These are phyloP conservation scores for Halocynthia roretzi DNA, from an alignment of 23 tunicate genomes.

Conservation along the genomic window DNA sequence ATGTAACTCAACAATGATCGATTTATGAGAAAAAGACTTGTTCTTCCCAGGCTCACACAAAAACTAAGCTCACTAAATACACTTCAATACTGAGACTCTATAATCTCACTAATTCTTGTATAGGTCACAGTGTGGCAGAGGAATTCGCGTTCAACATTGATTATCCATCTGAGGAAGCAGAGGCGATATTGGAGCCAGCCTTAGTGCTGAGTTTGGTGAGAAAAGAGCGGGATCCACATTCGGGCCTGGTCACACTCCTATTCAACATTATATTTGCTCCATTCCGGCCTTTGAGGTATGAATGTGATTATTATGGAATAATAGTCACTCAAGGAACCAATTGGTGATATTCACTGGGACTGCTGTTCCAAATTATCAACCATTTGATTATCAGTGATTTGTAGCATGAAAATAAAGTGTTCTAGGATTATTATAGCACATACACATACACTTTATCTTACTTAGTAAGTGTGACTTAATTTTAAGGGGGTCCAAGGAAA, in stretches of 20 bases:
- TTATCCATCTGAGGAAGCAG: slow-evolving; percentile 43
- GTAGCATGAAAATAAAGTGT: not conserved
- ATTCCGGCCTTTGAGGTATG: slow-evolving; percentile 57
- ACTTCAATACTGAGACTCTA: no score
- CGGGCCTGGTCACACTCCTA: slow-evolving; percentile 69
- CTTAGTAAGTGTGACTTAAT: not conserved
- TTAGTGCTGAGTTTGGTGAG: slow-evolving; percentile 64
- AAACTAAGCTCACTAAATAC: no score
- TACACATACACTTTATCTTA: not conserved
- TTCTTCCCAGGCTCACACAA: no score
- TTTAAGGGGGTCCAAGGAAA: no score
- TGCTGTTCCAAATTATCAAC: not conserved
- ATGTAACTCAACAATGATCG: no score
- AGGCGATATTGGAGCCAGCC: slow-evolving; percentile 59
- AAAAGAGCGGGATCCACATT: slow-evolving; percentile 78
- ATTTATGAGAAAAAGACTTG: no score
- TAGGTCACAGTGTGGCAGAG: slow-evolving; percentile 60
- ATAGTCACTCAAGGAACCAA: no score
- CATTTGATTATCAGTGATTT: not conserved
- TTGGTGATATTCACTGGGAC: not conserved
- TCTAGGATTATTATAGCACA: not conserved
- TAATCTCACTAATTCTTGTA: not conserved
- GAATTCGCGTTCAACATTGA: slow-evolving; percentile 63
- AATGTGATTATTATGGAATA: no score
- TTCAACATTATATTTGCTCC: slow-evolving; percentile 88